These are phyloP conservation scores for Osmerus eperlanus DNA, from an alignment of 2,113 vertebrate genomes.

Conservation along the genomic window DNA sequence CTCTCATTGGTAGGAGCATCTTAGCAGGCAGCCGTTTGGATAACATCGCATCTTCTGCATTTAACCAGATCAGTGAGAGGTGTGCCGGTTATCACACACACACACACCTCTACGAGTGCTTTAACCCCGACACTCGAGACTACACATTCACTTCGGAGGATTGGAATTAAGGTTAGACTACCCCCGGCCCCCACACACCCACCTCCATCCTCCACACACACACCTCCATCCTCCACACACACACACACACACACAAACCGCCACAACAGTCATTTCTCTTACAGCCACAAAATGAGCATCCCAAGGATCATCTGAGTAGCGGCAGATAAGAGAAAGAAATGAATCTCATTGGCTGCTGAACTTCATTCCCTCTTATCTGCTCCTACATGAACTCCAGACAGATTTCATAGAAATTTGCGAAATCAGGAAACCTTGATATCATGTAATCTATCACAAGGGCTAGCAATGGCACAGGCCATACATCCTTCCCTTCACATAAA, in stretches of 20 bases:
- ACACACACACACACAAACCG: neutral
- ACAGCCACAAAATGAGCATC: constrained; percentile 24
- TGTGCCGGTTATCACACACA: constrained; percentile 22
- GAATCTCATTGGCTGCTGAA: constrained; percentile 56
- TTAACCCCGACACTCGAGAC: neutral
- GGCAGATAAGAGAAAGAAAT: constrained; percentile 74
- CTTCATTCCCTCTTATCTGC: constrained; percentile 56
- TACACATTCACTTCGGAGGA: neutral
- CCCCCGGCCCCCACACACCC: neutral
- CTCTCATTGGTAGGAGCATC: neutral
- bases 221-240: neutral
- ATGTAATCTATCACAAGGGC: constrained; percentile 49
- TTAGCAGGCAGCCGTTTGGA: constrained; percentile 18
- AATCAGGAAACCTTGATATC: constrained; percentile 57
- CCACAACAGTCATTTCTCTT: constrained; percentile 35
- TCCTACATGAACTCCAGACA: constrained; percentile 56
- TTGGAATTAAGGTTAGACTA: constrained; percentile 3
- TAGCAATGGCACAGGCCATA: constrained; percentile 37
- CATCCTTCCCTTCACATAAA: constrained; percentile 47
- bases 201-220: neutral
- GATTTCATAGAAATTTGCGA: constrained; percentile 70
- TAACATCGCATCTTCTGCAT: constrained; percentile 26
- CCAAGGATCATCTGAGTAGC: constrained; percentile 49
- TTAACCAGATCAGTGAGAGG: constrained; percentile 25
- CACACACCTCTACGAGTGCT: neutral